These are phyloP conservation scores for Meloidogyne hapla DNA, from an alignment of 1,140 invertebrate species.

Conservation along the genomic window DNA sequence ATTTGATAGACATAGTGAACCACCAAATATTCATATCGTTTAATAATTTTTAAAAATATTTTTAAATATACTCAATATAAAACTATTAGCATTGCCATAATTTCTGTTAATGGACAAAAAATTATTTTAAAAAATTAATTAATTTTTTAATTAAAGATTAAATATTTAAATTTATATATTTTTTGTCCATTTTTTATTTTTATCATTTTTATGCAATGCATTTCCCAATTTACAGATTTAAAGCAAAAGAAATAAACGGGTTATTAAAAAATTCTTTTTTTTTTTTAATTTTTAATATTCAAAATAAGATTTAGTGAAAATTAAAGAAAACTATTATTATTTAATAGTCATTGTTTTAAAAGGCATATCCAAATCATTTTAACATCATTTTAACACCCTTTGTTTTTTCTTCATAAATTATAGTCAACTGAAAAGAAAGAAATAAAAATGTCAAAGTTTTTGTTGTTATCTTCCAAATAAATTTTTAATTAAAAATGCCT, in stretches of 20 bases:
- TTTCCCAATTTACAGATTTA: neutral
- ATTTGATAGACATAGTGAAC: neutral
- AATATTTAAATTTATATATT: neutral
- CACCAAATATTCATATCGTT: conserved; percentile 6
- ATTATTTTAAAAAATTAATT: neutral
- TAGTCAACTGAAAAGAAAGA: too few relatives aligned
- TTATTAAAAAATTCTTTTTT: neutral
- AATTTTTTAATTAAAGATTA: neutral
- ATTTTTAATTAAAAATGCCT: neutral
- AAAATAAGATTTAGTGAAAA: too few relatives aligned
- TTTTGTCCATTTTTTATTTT: neutral
- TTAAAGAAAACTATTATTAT: too few relatives aligned
- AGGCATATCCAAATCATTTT: too few relatives aligned
- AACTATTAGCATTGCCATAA: too few relatives aligned
- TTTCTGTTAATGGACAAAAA: neutral
- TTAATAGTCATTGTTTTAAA: too few relatives aligned
- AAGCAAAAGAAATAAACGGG: neutral
- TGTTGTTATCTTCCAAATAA: too few relatives aligned
- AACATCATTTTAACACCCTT: too few relatives aligned
- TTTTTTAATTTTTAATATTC: neutral
- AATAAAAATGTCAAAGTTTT: too few relatives aligned
- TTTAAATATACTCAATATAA: too few relatives aligned
- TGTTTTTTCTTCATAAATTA: too few relatives aligned
- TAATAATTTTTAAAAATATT: neutral
- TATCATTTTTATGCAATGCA: neutral